Conservation (phyloP, 2,113 vertebrate genomes). For the Cichladusa arquata region DNA sequence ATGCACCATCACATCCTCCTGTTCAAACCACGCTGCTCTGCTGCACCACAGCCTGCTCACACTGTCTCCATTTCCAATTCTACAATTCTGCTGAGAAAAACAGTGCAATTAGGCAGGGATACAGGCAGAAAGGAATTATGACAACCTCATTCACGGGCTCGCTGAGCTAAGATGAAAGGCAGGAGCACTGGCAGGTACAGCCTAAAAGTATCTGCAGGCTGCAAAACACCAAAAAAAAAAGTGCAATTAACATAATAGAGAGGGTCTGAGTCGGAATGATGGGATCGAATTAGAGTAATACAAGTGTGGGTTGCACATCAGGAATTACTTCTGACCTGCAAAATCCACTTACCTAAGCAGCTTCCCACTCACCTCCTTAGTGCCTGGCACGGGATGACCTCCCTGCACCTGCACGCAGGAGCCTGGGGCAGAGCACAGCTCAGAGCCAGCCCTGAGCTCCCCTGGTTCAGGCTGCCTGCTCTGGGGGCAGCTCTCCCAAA, state of each 20-base stretch:
- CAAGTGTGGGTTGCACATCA: slow-evolving; percentile 22
- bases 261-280: background rate
- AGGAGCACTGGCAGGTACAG: background rate
- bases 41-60: background rate
- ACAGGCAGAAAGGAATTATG: background rate
- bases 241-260: slow-evolving; percentile 5
- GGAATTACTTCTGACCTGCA: slow-evolving; percentile 22
- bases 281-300: slow-evolving; percentile 25
- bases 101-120: background rate
- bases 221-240: background rate
- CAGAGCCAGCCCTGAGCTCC: background rate
- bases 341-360: slow-evolving; percentile 51
- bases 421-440: background rate
- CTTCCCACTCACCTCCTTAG: background rate
- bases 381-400: background rate
- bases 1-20: background rate
- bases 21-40: background rate
- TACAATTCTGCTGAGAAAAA: background rate
- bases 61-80: background rate
- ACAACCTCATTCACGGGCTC: background rate
- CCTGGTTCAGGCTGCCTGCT: background rate
- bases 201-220: slow-evolving; percentile 4
- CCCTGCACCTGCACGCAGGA: background rate
- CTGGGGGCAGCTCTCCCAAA: background rate
- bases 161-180: background rate